Evolutionary conservation across 2,888 invertebrate species (phyloP), one percentile per base, ranked within the genome.

Genomic region (Ptychoptera contaminata): DNA sequence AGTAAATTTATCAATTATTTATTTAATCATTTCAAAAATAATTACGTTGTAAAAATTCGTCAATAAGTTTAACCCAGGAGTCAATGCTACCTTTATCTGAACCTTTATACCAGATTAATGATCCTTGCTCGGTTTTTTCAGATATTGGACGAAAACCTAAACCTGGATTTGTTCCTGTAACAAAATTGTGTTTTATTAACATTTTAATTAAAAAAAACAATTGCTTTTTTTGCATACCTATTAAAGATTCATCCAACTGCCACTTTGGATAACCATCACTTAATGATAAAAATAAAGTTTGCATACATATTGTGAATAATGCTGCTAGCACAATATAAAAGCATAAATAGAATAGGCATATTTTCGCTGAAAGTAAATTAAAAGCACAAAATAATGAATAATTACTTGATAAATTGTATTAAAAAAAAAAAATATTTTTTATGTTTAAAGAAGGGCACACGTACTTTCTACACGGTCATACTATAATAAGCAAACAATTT

Each of bases 321-420:
- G 82, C 76, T 12, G 83, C 83, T 59, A 97, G 70, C 46, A 78
- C 76, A 40, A 77, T 70, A 69, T 92, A 96, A 73, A 94, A 96
- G 51, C 90, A 73, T 38, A 74, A 50, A 70, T 96, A 97, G 72
- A 96, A 97, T 1, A 80, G 51, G 16, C 82, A 58, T 48, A 92
- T 76, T 61, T 87, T 80, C 49, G 76, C 92, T 92, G 75, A 16
- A 78, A 75, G n/a, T n/a, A n/a, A n/a, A n/a, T n/a, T n/a, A n/a
- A n/a, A n/a, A n/a, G n/a, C n/a, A n/a, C n/a, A n/a, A n/a, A n/a
- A n/a, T n/a, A n/a, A n/a, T n/a, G n/a, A n/a, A n/a, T n/a, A n/a
- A n/a, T n/a, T n/a, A n/a, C n/a, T n/a, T n/a, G n/a, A n/a, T n/a
- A n/a, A n/a, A n/a, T n/a, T n/a, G n/a, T n/a, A n/a, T 23, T 7